These are phyloP conservation scores for Drosophila setosimentum DNA, from an alignment of 2,888 invertebrate genomes.

Conservation along the genomic window DNA sequence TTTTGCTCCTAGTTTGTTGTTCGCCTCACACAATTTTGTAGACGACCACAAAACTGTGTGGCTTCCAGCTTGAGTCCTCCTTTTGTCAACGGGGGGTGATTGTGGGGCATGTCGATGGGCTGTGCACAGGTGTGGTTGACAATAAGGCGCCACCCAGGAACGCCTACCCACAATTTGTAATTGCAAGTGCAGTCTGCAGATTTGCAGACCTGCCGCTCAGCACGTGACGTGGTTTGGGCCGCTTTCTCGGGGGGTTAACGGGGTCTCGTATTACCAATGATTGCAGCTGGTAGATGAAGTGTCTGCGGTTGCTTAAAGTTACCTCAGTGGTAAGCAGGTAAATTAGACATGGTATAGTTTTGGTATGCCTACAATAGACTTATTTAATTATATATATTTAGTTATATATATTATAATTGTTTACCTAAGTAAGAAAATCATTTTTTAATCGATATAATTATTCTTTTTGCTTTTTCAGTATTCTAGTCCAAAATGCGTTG, in stretches of 20 bases:
- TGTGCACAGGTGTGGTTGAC: conserved; percentile 33
- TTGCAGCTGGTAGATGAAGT: conserved; percentile 60
- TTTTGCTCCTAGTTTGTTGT: conserved; percentile 34
- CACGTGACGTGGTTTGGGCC: conserved; percentile 17
- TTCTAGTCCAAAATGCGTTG: conserved; percentile 48
- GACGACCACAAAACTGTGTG: conserved; percentile 66
- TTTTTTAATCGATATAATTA: neutral
- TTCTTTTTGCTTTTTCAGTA: conserved; percentile 35
- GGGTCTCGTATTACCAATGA: conserved; percentile 62
- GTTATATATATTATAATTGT: neutral
- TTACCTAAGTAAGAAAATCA: neutral
- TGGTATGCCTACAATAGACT: neutral
- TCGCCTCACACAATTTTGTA: conserved; percentile 21
- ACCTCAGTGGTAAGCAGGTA: conserved; percentile 17
- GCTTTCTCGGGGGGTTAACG: conserved; percentile 13
- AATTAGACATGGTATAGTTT: neutral
- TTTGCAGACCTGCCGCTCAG: conserved; percentile 30
- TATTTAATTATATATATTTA: neutral
- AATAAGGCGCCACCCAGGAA: conserved; percentile 10
- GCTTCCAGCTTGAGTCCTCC: conserved; percentile 59
- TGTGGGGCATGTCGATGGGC: neutral
- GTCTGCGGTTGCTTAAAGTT: conserved; percentile 63
- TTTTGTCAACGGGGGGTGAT: conserved; percentile 11
- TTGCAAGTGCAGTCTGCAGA: conserved; percentile 47
- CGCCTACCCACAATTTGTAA: conserved; percentile 39